These are phyloP conservation scores for Nephrotoma flavescens DNA, from an alignment of 2,888 invertebrate genomes.

Conservation along the genomic window DNA sequence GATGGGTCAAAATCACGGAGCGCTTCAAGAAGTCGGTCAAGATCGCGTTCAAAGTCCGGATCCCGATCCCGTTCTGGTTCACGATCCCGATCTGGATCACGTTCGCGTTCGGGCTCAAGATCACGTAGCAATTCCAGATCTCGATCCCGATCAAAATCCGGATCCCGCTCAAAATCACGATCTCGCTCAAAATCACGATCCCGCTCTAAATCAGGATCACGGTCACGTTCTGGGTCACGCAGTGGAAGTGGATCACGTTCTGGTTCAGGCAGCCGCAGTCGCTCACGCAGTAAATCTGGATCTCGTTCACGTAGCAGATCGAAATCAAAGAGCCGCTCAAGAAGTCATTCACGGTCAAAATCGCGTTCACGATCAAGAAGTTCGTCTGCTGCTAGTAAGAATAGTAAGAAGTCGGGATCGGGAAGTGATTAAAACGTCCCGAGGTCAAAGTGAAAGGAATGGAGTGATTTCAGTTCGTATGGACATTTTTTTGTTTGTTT, in stretches of 20 bases:
- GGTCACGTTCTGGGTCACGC: constrained; percentile 28
- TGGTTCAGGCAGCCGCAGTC: constrained; percentile 18
- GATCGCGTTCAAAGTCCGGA: constrained; percentile 27
- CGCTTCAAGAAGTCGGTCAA: constrained; percentile 21
- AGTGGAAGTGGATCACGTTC: constrained; percentile 24
- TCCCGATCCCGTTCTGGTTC: constrained; percentile 21
- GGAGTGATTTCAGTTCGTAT: neutral
- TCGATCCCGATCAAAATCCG: constrained; percentile 14
- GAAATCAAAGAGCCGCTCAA: constrained; percentile 20
- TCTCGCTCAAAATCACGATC: constrained; percentile 22
- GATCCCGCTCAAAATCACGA: constrained; percentile 15
- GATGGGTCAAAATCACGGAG: constrained; percentile 27
- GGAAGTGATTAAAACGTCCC: neutral
- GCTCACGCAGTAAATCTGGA: constrained; percentile 28
- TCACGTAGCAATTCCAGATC: constrained; percentile 15
- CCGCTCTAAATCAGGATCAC: constrained; percentile 21
- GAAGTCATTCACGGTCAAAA: constrained; percentile 24
- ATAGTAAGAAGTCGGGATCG: neutral
- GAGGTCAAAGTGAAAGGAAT: neutral
- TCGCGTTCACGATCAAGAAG: constrained; percentile 8
- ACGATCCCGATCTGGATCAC: constrained; percentile 28
- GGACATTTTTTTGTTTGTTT: neutral
- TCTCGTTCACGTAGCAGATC: constrained; percentile 21
- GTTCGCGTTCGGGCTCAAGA: constrained; percentile 18
- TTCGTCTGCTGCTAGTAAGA: neutral